A percentile compares a stretch with the other conserved stretches of the same genome.
Conservation (phyloP, 1,140 invertebrate genomes). For the Metaphire vulgaris region DNA sequence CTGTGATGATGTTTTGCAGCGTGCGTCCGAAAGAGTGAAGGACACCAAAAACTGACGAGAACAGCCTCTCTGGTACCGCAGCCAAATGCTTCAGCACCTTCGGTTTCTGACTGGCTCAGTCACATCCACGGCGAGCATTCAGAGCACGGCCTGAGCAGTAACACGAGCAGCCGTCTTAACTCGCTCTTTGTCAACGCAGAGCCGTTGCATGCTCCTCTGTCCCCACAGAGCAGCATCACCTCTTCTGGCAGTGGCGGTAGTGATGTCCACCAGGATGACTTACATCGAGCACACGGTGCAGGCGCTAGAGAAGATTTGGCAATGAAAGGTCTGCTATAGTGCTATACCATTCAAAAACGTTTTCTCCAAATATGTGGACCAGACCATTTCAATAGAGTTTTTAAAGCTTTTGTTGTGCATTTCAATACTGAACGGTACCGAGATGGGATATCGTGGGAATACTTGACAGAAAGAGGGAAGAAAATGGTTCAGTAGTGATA, state of each 20-base stretch:
- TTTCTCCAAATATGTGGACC: no score
- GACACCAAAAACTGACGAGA: slow-evolving; percentile 22
- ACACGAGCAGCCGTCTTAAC: neutral
- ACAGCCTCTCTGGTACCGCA: slow-evolving; percentile 18
- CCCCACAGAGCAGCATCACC: slow-evolving; percentile 57
- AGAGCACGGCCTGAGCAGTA: slow-evolving; percentile 16
- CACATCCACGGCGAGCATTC: slow-evolving; percentile 34
- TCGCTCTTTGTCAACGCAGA: slow-evolving; percentile 63
- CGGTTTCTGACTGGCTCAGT: slow-evolving; percentile 44
- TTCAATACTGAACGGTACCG: no score
- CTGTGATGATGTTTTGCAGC: neutral
- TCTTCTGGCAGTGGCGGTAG: slow-evolving; percentile 59
- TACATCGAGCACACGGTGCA: neutral
- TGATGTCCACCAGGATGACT: neutral
- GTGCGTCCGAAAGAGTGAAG: neutral
- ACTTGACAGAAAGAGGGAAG: no score
- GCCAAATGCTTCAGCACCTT: slow-evolving; percentile 6
- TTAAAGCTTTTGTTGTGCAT: no score
- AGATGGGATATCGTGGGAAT: no score
- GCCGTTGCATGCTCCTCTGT: slow-evolving; percentile 58
- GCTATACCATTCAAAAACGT: no score
- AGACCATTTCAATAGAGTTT: no score
- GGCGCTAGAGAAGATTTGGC: neutral
- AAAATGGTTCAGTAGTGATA: no score
- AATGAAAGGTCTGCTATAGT: neutral